Evolutionary conservation across 53 echinoderm and acorn worm genomes (phyloP), one percentile per base, ranked within the genome.

Genomic region (Holothuria scabra): DNA sequence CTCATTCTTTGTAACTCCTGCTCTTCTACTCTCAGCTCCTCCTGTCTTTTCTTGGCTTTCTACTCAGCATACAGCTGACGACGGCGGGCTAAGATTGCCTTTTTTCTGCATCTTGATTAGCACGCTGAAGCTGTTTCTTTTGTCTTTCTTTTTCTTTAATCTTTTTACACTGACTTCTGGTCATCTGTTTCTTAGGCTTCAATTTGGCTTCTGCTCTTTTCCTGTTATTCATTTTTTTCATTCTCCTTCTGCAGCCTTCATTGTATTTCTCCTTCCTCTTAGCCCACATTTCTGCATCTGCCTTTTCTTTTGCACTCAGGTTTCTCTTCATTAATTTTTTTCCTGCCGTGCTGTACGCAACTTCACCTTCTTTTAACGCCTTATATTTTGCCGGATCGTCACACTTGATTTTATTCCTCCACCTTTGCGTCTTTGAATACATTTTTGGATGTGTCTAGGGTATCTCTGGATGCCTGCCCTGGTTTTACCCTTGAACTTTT

Each of bases 211-310:
- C 38, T 19, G 35, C 87, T 67, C 35, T 80, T 49, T 82, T 81
- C 66, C 66, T 81, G 10, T 57, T 72, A 66, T 79, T 62, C 62
- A 80, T 61, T 64, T 55, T 81, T 26, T 66, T 55, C 87, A 79
- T 79, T 28, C 87, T 28, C 28, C 64, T 87, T 83, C 84, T 86
- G 37, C 60, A 23, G n/a, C 28, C 48, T 24, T 90, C 84, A 78
- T 90, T 90, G 84, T 84, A 76, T 13, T 55, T 14, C 59, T 76
- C 34, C 65, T 90, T 90, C 52, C 86, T 83, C 49, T 83, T 46
- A 8, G 22, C 23, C 90, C 90, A 90, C 69, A 63, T 71, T 37
- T 74, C 65, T 35, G 90, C 90, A 49, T 86, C 86, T 83, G 86
- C 86, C 75, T 59, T 81, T 76, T 90, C 84, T 52, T 61, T 60